Base-by-base conservation (phyloP, 30 jellyfish, hydroid and myxozoan species). In the Hydractinia echinata region DNA sequence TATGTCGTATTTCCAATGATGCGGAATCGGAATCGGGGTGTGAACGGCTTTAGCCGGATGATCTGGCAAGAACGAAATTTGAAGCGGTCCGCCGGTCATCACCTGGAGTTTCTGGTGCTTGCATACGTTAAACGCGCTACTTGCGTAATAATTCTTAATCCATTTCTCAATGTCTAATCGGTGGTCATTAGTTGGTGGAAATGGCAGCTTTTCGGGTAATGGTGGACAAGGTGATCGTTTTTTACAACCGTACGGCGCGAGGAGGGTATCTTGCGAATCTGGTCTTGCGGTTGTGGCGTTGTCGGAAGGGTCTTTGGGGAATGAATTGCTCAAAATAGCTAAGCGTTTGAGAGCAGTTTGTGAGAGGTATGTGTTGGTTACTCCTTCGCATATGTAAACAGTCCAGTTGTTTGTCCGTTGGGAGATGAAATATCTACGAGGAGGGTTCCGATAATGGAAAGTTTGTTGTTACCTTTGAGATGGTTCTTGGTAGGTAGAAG, bases 41-140 rank as follows among this genome's bases (percentile, higher is more conserved):
- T 77, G 85, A 15, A 53, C 82, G 1, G 85, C 85, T 16, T 9
- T 15, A 14, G 78, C 4, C 19, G 13, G 77, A 10, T 67, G 77
- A 48, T 67, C 82, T 73, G 74, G 82, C 30, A 51, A 76, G 76
- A 73, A 51, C 76, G 76, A 18, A 10, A 20, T 73, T 76, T 76
- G 15, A 10, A 73, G 19, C 15, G 82, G 82, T 51, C 50, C 79
- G n/a, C 77, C 4, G 19, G 82, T 73, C 82, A 73, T 73, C 50
- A 51, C 76, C 50, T 73, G 82, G n/a, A 51, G 74, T 1, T 15
- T 1, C 79, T 73, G 82, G 3, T 73, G 76, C 10, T 30, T 18
- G 76, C 78, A 67, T 13, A 20, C 50, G 53, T 77, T 77, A 53
- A 77, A 77, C 14, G 85, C 85, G 48, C 85, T 77, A 15, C 78